Evolutionary conservation across 2,113 vertebrate species (phyloP), one percentile per base, ranked within the genome.

Genomic region (Dicaeum eximium): DNA sequence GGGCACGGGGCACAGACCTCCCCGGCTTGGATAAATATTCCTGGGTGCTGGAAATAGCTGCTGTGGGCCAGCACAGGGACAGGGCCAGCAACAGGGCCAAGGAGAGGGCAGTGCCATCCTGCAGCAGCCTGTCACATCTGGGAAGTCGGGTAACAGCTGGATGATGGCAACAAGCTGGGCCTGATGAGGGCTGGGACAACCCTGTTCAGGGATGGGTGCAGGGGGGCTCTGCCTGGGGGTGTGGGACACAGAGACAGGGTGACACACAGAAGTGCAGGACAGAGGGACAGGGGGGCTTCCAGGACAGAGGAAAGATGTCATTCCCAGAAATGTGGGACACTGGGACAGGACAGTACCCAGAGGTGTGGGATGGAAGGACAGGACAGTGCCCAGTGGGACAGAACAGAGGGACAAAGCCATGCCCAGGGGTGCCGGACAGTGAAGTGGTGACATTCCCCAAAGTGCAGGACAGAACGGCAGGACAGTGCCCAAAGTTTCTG

Each of bases 31-130:
- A 54, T 70, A 93, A 92, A 91, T 88, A 75, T 50, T 17, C 22
- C 50, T 31, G 37, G 84, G 38, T 5, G 61, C 95, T 96, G 95
- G 93, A 95, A 96, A 96, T 96, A 96, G 80, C 80, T 19, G 87
- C 38, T 72, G 84, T 48, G 86, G 77, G 66, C 47, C n/a, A 27
- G 58, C 0, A 1, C 28, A 18, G 74, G 60, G 64, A 4, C 40
- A 53, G 45, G 51, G 54, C 64, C n/a, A 22, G 78, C 57, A 37
- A 10, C 14, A n/a, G 15, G 33, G 54, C 61, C n/a, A 27, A 30
- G 65, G 35, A 90, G 28, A 35, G 89, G 67, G 56, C 12, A 40
- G 90, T 54, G 6, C 90, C 44, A 3, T 69, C 81, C 61, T 13
- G 4, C 8, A 4, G 13, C 47, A 35, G 87, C 28, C 62, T 3